Conservation (phyloP, 2,888 invertebrate genomes). For the Coleophora flavipennella region DNA sequence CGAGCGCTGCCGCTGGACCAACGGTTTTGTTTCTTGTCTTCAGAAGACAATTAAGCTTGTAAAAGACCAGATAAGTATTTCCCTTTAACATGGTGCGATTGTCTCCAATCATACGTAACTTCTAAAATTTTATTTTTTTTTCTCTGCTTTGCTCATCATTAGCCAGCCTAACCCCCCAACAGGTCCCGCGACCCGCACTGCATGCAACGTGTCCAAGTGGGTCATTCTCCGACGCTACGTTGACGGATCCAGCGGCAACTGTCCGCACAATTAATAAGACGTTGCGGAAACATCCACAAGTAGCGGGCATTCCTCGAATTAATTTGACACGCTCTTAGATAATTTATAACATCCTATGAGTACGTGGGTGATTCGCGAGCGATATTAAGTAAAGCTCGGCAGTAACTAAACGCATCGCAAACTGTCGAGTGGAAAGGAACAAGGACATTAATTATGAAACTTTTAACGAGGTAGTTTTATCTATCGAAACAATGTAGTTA, state of each 20-base stretch:
- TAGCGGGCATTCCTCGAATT: slow-evolving; percentile 62
- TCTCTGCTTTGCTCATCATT: too few relatives aligned
- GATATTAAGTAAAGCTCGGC: slow-evolving; percentile 9
- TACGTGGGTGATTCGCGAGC: slow-evolving; percentile 37
- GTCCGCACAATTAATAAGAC: slow-evolving; percentile 62
- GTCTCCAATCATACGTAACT: too few relatives aligned
- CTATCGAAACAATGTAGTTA: too few relatives aligned
- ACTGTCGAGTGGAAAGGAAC: slow-evolving; percentile 2
- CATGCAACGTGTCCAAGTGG: slow-evolving; percentile 13
- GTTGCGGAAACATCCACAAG: slow-evolving; percentile 52
- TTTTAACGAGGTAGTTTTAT: too few relatives aligned
- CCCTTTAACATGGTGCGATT: too few relatives aligned
- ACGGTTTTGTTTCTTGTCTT: too few relatives aligned
- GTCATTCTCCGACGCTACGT: slow-evolving; percentile 21
- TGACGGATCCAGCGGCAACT: slow-evolving; percentile 60
- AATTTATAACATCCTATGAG: slow-evolving; percentile 67
- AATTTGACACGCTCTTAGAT: slow-evolving; percentile 70
- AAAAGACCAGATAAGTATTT: too few relatives aligned
- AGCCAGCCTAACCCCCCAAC: not conserved
- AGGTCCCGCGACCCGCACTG: not conserved
- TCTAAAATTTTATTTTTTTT: too few relatives aligned
- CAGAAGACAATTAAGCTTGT: too few relatives aligned
- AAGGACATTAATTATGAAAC: too few relatives aligned
- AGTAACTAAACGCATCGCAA: slow-evolving; percentile 9
- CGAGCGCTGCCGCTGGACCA: too few relatives aligned